Conservation (phyloP, 1,140 invertebrate genomes). For the Drosophila mojavensis region DNA sequence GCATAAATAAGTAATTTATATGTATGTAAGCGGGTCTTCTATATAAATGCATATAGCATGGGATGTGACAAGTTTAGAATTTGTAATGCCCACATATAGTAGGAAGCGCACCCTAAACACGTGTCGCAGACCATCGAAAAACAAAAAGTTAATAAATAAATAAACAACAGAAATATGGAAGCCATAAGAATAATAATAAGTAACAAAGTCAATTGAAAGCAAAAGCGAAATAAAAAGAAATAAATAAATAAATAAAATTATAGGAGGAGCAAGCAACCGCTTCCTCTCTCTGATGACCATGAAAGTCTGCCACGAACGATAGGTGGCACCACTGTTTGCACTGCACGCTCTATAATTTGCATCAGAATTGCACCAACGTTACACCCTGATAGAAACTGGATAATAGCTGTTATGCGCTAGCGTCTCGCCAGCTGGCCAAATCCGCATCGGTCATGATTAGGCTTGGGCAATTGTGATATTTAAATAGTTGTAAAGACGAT, state of each 20-base stretch:
- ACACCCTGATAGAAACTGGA: slow-evolving; percentile 89
- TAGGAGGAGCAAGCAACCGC: no score
- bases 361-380: slow-evolving; percentile 87
- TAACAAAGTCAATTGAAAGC: neutral
- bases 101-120: slow-evolving; percentile 4
- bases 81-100: slow-evolving; percentile 20
- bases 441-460: slow-evolving; percentile 94
- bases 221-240: slow-evolving; percentile 5
- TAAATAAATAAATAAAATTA: neutral
- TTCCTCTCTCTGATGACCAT: no score
- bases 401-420: slow-evolving; percentile 89
- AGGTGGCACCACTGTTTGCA: slow-evolving; percentile 95
- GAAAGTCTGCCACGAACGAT: slow-evolving; percentile 85
- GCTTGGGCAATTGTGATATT: slow-evolving; percentile 90
- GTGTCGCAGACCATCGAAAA: neutral
- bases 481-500: no score
- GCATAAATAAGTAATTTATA: slow-evolving; percentile 18
- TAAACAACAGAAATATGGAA: neutral
- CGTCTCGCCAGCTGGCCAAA: no score
- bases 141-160: no score
- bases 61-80: slow-evolving; percentile 25
- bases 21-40: neutral
- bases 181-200: slow-evolving; percentile 2
- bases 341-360: slow-evolving; percentile 97
- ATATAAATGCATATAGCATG: neutral